A percentile compares a stretch with the other conserved stretches of the same genome.
Conservation (phyloP, 1,140 invertebrate species). For the Danaus plexippus region DNA sequence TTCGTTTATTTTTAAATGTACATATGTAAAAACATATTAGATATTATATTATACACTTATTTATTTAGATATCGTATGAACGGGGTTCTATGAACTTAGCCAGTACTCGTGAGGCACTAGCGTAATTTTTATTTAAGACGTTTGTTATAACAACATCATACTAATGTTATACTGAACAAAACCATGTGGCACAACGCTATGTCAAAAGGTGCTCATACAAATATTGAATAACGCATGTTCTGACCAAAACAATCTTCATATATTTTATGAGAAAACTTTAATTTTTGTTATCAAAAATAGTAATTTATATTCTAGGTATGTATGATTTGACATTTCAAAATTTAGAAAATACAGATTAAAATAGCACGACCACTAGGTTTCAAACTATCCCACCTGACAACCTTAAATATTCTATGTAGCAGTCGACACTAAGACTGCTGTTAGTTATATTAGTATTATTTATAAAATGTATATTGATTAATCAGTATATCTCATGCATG, state of each 20-base stretch:
- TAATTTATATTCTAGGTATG: too few relatives aligned
- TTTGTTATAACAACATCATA: slow-evolving; percentile 15
- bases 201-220: slow-evolving; percentile 21
- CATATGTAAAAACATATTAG: slow-evolving; percentile 69
- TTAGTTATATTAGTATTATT: slow-evolving; percentile 44
- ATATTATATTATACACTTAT: slow-evolving; percentile 67
- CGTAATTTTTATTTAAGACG: slow-evolving; percentile 19
- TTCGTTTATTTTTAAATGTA: slow-evolving; percentile 64
- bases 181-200: slow-evolving; percentile 24
- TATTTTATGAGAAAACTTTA: slow-evolving; percentile 7
- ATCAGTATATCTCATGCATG: slow-evolving; percentile 18
- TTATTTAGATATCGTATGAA: slow-evolving; percentile 62
- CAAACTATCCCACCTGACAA: slow-evolving; percentile 56
- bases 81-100: slow-evolving; percentile 43
- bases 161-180: slow-evolving; percentile 21
- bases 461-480: slow-evolving; percentile 22
- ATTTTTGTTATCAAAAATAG: too few relatives aligned
- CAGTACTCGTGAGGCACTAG: slow-evolving; percentile 25
- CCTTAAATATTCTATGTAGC: slow-evolving; percentile 46
- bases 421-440: slow-evolving; percentile 66
- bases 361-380: slow-evolving; percentile 38
- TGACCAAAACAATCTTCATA: slow-evolving; percentile 21
- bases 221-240: slow-evolving; percentile 13
- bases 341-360: not conserved
- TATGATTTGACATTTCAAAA: too few relatives aligned